These are phyloP conservation scores for Cairina moschata DNA, from an alignment of 2,113 vertebrate genomes.

Conservation along the genomic window DNA sequence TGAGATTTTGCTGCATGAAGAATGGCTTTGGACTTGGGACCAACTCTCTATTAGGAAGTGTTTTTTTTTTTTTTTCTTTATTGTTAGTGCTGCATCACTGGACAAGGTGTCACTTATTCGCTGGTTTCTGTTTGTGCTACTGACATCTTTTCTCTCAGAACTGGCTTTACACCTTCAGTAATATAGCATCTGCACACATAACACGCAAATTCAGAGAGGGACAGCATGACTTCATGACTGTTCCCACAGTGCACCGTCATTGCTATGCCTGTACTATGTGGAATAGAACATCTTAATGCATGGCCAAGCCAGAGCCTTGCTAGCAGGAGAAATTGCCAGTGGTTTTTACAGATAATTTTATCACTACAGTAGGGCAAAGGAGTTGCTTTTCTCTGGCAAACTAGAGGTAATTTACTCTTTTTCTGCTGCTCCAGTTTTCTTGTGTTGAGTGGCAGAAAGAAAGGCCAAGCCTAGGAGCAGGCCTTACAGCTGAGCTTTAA, in stretches of 20 bases:
- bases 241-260: background rate
- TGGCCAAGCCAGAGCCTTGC: background rate
- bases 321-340: background rate
- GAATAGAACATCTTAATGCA: background rate
- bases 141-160: background rate
- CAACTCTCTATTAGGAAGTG: background rate
- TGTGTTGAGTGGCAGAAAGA: background rate
- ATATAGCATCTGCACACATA: background rate
- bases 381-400: background rate
- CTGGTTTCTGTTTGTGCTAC: background rate
- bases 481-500: background rate
- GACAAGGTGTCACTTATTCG: background rate
- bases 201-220: background rate
- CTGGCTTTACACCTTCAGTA: background rate
- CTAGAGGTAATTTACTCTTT: constrained; percentile 3
- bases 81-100: background rate
- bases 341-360: background rate
- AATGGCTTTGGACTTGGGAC: background rate
- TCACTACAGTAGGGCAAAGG: background rate
- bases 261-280: background rate
- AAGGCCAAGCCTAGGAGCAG: background rate
- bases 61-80: background rate
- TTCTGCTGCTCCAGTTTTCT: background rate
- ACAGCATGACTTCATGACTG: background rate
- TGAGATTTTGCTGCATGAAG: background rate